A percentile compares a stretch with the other conserved stretches of the same genome.
Conservation (phyloP, 2,888 invertebrate species). For the Himalopsyche anomala region DNA sequence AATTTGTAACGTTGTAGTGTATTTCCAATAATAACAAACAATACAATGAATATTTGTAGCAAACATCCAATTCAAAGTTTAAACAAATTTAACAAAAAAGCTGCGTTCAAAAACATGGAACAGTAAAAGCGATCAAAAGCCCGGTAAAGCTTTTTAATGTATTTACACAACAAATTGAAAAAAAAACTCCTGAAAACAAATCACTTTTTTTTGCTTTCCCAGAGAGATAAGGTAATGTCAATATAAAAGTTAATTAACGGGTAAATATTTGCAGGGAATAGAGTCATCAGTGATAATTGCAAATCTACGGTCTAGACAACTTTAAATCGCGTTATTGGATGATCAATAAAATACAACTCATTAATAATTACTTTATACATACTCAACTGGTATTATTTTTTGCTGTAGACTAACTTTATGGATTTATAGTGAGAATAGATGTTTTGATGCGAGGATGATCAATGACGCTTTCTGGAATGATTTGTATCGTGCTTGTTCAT, state of each 20-base stretch:
- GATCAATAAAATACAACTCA: neutral
- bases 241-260: conserved; percentile 22
- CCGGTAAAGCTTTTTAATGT: conserved; percentile 24
- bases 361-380: neutral
- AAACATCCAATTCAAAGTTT: neutral
- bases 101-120: neutral
- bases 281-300: conserved; percentile 1
- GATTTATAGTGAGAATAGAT: no score
- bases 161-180: conserved; percentile 30
- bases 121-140: conserved; percentile 21
- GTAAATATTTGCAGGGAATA: neutral
- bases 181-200: conserved; percentile 7
- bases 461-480: no score
- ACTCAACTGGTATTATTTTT: neutral
- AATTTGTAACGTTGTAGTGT: no score
- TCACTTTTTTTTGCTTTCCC: conserved; percentile 17
- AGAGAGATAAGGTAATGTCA: conserved; percentile 6
- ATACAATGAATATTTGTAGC: no score
- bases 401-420: no score
- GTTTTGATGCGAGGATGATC: no score
- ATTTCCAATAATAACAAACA: no score
- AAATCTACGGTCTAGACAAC: neutral
- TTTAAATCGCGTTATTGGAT: neutral
- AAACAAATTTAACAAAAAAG: neutral
- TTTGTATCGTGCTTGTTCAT: no score